A percentile compares a stretch with the other conserved stretches of the same genome.
phyloP scores from a whole-genome alignment of 1,140 invertebrate species.

The Conopomorpha cramerella region DNA sequence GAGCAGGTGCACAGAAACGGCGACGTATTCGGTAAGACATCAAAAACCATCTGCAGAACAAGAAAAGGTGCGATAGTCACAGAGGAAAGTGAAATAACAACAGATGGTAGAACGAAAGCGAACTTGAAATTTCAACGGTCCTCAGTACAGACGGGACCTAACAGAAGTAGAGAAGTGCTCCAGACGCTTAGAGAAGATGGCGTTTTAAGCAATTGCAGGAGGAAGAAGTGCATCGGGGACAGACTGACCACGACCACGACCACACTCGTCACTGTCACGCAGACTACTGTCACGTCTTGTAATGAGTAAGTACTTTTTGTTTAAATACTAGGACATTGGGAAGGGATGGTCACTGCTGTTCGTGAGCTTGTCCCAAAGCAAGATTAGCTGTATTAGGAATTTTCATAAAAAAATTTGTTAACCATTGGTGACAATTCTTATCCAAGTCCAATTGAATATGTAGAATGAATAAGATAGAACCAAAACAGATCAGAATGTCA shows the following conservation, averaged over 20 bases:
- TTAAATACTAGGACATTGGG: too few species aligned
- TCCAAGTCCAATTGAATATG: too few species aligned
- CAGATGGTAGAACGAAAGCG: constrained; percentile 35
- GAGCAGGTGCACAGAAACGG: constrained; percentile 35
- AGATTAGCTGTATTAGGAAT: too few species aligned
- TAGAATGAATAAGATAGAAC: too few species aligned
- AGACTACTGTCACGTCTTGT: constrained; percentile 41
- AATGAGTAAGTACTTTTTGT: constrained; percentile 46
- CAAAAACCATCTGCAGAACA: constrained; percentile 39
- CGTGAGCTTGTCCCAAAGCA: too few species aligned
- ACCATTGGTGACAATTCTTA: too few species aligned
- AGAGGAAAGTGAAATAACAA: constrained; percentile 43
- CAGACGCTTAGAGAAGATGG: constrained; percentile 30
- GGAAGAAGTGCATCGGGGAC: constrained; percentile 39
- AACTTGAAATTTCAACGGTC: constrained; percentile 45
- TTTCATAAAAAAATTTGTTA: too few species aligned
- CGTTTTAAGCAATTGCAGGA: constrained; percentile 22
- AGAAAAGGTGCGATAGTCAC: constrained; percentile 42
- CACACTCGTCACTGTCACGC: constrained; percentile 44
- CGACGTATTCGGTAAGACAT: constrained; percentile 28
- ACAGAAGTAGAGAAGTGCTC: constrained; percentile 31
- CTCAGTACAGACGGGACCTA: constrained; percentile 37
- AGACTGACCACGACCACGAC: constrained; percentile 41
- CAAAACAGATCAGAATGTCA: too few species aligned
- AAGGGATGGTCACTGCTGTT: too few species aligned